phyloP scores from a whole-genome alignment of 1,140 invertebrate species.

The Paraescarpia echinospica region DNA sequence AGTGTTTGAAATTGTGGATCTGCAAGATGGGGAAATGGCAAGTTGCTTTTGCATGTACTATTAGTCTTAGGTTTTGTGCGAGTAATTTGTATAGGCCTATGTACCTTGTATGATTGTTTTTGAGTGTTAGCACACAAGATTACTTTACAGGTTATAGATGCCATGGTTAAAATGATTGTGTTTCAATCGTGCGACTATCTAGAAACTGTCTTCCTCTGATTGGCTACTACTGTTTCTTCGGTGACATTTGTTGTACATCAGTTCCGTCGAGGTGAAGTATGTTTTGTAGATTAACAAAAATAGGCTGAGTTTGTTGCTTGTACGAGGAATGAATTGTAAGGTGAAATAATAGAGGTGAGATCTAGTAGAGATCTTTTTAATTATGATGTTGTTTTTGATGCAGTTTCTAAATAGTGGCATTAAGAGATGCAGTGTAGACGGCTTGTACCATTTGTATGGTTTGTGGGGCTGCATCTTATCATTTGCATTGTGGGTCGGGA shows the following conservation, averaged over 20 bases:
- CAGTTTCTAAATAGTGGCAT: too few species aligned
- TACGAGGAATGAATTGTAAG: too few species aligned
- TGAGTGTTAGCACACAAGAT: neutral
- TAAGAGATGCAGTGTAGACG: too few species aligned
- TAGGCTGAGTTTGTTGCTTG: neutral
- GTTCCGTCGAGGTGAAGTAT: neutral
- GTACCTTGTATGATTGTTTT: neutral
- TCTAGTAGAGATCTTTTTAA: too few species aligned
- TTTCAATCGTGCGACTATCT: neutral
- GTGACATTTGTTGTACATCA: too few species aligned
- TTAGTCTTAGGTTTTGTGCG: neutral
- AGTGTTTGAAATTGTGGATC: too few species aligned
- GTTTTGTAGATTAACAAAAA: neutral
- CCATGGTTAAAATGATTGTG: neutral
- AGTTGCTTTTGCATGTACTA: neutral
- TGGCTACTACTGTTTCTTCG: constrained; percentile 5
- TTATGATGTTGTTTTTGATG: too few species aligned
- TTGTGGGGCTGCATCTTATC: too few species aligned
- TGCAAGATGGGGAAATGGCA: neutral
- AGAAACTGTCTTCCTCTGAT: neutral
- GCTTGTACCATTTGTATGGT: too few species aligned
- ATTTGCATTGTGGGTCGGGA: too few species aligned
- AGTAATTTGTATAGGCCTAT: neutral
- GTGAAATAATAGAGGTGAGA: too few species aligned
- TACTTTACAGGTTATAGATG: neutral